Evolutionary conservation across 2,113 vertebrate species (phyloP).

Genomic region (Neolamprologus hecqui): DNA sequence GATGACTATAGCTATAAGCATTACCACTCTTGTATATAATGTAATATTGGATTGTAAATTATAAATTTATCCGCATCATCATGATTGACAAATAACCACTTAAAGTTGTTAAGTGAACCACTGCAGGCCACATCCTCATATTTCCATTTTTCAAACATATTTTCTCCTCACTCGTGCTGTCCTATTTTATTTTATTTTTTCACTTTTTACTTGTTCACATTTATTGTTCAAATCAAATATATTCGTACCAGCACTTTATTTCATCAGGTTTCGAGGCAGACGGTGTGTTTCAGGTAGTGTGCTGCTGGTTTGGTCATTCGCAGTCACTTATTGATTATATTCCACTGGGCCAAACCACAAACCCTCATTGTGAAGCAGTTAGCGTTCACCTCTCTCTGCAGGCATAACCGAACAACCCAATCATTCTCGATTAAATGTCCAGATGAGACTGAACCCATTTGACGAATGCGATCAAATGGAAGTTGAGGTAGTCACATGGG

Average conservation of each 20-base stretch:
- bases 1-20: slow-evolving; percentile 70
- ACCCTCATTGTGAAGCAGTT: slow-evolving; percentile 23
- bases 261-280: slow-evolving; percentile 60
- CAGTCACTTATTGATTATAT: slow-evolving; percentile 26
- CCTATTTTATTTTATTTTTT: slow-evolving; percentile 51
- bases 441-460: slow-evolving; percentile 32
- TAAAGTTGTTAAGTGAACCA: slow-evolving; percentile 55
- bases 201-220: slow-evolving; percentile 61
- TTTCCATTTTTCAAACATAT: slow-evolving; percentile 29
- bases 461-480: slow-evolving; percentile 27
- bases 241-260: slow-evolving; percentile 77
- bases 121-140: slow-evolving; percentile 48
- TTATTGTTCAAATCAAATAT: slow-evolving; percentile 64
- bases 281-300: slow-evolving; percentile 48
- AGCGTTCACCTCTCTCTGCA: slow-evolving; percentile 1
- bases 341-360: slow-evolving; percentile 38
- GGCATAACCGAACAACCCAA: slow-evolving; percentile 9
- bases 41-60: slow-evolving; percentile 85
- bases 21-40: slow-evolving; percentile 81
- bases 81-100: slow-evolving; percentile 58
- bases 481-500: slow-evolving; percentile 16
- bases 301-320: slow-evolving; percentile 40
- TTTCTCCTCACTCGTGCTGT: slow-evolving; percentile 19
- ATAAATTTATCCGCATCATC: slow-evolving; percentile 67
- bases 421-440: slow-evolving; percentile 19